These are phyloP conservation scores for Atherinomorus stipes DNA, from an alignment of 2,113 vertebrate species.

Conservation along the genomic window DNA sequence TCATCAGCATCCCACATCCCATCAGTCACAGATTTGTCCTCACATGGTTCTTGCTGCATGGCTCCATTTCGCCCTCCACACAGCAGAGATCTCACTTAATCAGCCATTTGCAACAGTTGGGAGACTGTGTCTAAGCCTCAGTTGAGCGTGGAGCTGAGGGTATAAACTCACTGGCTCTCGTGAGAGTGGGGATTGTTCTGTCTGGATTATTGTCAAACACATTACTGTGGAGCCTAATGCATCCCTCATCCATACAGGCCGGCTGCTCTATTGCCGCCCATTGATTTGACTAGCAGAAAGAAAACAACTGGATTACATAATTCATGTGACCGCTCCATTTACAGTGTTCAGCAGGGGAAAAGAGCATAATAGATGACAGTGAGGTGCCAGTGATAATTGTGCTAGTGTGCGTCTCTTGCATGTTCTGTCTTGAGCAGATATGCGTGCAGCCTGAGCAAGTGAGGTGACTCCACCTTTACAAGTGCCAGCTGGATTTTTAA, in stretches of 20 bases:
- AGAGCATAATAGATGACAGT: neutral
- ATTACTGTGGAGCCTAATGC: conserved; percentile 69
- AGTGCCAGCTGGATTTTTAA: neutral
- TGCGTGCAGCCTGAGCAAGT: neutral
- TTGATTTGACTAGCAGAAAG: conserved; percentile 56
- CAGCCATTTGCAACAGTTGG: conserved; percentile 65
- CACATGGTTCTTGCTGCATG: conserved; percentile 7
- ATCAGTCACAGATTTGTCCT: conserved; percentile 19
- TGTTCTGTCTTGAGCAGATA: conserved; percentile 11
- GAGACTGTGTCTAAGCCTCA: conserved; percentile 51
- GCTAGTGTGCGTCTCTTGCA: conserved; percentile 2
- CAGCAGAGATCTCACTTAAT: conserved; percentile 53
- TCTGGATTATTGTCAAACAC: conserved; percentile 64
- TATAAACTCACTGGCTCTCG: conserved; percentile 41
- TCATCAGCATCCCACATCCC: conserved; percentile 60
- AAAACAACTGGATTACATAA: conserved; percentile 75
- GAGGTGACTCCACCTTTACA: conserved; percentile 20
- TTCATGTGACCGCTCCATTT: conserved; percentile 65
- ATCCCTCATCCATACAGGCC: conserved; percentile 38
- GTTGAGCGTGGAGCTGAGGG: conserved; percentile 39
- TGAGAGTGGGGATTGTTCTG: conserved; percentile 36
- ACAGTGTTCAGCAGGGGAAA: conserved; percentile 15
- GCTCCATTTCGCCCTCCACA: conserved; percentile 35
- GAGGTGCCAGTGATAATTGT: neutral
- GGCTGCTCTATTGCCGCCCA: conserved; percentile 46